Conservation (phyloP, 35 echinoderm and acorn worm species). For the Holothuria glaberrima region DNA sequence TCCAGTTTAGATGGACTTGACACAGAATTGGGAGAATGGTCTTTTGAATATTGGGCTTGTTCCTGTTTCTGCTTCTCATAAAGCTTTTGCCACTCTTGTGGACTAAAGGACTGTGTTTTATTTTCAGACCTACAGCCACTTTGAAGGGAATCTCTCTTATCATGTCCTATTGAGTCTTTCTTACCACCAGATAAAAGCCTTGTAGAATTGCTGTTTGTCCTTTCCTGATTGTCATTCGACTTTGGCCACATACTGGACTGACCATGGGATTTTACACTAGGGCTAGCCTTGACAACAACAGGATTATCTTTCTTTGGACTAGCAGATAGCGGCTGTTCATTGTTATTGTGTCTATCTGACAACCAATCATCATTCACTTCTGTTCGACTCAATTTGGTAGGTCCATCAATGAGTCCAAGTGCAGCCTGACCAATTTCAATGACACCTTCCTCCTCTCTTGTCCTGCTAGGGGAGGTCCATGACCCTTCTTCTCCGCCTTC, state of each 20-base stretch:
- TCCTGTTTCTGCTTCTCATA: conserved; percentile 28
- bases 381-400: background rate
- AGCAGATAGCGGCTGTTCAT: background rate
- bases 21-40: background rate
- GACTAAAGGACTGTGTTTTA: too few relatives aligned
- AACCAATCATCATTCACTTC: background rate
- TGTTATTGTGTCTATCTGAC: background rate
- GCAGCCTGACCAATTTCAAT: conserved; percentile 89
- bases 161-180: too few relatives aligned
- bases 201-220: too few relatives aligned
- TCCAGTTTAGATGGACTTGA: background rate
- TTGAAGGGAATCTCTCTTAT: too few relatives aligned
- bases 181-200: too few relatives aligned
- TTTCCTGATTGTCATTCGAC: background rate
- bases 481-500: background rate
- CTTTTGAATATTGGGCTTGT: background rate
- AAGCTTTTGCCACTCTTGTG: background rate
- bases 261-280: background rate
- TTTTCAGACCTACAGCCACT: too few relatives aligned
- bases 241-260: background rate
- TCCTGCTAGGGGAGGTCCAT: background rate
- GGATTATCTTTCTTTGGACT: background rate
- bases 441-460: conserved; percentile 48
- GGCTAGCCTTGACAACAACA: background rate
- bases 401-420: conserved; percentile 25